Evolutionary conservation across 2,113 vertebrate species (phyloP).

Genomic region (Apteryx owenii): DNA sequence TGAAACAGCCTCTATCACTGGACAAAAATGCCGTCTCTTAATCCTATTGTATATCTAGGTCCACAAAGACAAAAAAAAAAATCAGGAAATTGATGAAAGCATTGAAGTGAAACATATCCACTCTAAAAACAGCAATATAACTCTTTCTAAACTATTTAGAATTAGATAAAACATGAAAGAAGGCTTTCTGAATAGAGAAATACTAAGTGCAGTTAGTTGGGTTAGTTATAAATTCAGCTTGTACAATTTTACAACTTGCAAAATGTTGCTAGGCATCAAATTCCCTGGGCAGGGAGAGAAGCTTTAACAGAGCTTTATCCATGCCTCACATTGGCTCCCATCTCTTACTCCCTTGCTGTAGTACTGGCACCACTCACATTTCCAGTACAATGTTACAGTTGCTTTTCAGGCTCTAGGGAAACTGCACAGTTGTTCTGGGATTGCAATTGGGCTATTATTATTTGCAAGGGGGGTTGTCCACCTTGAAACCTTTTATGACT

Average conservation of each 20-base stretch:
- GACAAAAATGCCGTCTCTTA: background rate
- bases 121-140: background rate
- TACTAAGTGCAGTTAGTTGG: background rate
- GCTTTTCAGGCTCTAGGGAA: background rate
- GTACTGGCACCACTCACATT: background rate
- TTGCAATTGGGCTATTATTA: background rate
- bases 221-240: background rate
- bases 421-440: background rate
- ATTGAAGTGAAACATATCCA: background rate
- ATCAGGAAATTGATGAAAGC: background rate
- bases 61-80: background rate
- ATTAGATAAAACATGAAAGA: background rate
- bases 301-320: background rate
- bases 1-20: background rate
- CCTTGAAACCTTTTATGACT: background rate
- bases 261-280: background rate
- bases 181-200: background rate
- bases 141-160: background rate
- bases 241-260: background rate
- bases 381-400: background rate
- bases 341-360: background rate
- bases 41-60: background rate
- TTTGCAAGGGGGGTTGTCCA: background rate
- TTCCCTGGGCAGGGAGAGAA: background rate
- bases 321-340: background rate